These are phyloP conservation scores for Heteractis magnifica DNA, from an alignment of 92 coral and sea anemone species.

Conservation along the genomic window DNA sequence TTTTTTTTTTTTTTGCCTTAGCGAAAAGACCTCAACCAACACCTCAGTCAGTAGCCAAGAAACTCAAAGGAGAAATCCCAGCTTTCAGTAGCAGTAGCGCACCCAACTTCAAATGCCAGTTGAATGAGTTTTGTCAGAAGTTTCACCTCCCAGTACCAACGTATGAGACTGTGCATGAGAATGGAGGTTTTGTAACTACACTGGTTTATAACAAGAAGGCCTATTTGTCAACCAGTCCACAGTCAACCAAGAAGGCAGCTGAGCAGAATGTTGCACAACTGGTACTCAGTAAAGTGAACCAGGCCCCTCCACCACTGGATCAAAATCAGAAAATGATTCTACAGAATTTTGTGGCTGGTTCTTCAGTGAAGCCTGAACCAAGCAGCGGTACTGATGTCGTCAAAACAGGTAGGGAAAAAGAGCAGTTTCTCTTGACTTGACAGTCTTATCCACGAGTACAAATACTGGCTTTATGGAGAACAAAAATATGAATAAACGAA, in stretches of 20 bases:
- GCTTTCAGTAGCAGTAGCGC: conserved; percentile 6
- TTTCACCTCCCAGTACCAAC: conserved; percentile 75
- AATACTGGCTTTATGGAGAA: no score
- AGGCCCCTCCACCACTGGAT: conserved; percentile 61
- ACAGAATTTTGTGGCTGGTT: conserved; percentile 55
- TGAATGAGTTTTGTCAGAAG: conserved; percentile 91
- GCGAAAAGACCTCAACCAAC: conserved; percentile 58
- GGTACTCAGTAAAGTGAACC: conserved; percentile 74
- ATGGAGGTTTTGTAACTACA: conserved; percentile 68
- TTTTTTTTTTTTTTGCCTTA: neutral
- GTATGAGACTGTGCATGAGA: conserved; percentile 53
- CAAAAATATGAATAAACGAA: no score
- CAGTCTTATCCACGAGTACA: neutral
- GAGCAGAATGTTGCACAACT: conserved; percentile 93
- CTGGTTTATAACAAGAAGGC: conserved; percentile 65
- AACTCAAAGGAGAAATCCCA: conserved; percentile 43
- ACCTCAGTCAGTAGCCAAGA: conserved; percentile 52
- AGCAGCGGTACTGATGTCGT: neutral
- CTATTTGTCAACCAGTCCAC: conserved; percentile 59
- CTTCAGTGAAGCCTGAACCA: conserved; percentile 31
- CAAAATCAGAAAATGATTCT: conserved; percentile 45
- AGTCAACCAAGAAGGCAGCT: conserved; percentile 71
- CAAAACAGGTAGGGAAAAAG: neutral
- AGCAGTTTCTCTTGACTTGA: neutral
- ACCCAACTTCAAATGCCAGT: conserved; percentile 71